Evolutionary conservation across 1,140 invertebrate genomes (phyloP).

Genomic region (Elysia chlorotica): DNA sequence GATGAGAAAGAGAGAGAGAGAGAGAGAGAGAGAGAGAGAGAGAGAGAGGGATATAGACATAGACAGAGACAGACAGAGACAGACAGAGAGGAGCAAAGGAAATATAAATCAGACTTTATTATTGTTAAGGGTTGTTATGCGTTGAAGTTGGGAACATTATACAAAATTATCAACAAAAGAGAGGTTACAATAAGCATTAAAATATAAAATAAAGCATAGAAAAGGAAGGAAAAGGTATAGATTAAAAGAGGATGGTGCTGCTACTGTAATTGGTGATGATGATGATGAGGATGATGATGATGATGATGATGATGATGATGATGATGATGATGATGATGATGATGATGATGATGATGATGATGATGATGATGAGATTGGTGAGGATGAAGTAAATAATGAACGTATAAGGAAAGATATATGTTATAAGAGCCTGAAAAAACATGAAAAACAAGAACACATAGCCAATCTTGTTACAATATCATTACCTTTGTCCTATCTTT

Average conservation of each 20-base stretch:
- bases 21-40: too few relatives aligned
- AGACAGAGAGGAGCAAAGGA: too few relatives aligned
- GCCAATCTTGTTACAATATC: not conserved
- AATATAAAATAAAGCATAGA: too few relatives aligned
- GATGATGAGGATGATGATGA: not conserved
- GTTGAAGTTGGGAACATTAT: too few relatives aligned
- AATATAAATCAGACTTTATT: too few relatives aligned
- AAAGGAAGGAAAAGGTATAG: too few relatives aligned
- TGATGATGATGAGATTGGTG: not conserved
- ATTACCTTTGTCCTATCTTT: not conserved
- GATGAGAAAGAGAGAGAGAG: not conserved
- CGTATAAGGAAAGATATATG: not conserved
- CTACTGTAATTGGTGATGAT: not conserved
- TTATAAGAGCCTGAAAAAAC: not conserved
- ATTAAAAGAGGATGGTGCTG: too few relatives aligned
- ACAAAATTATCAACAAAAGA: too few relatives aligned
- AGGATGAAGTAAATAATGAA: not conserved
- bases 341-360: not conserved
- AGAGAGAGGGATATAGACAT: too few relatives aligned
- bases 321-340: not conserved
- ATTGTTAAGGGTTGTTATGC: too few relatives aligned
- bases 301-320: not conserved
- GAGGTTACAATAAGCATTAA: too few relatives aligned
- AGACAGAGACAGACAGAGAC: too few relatives aligned
- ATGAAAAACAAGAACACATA: conserved; percentile 7